Percentiles rank a stretch among this genome's conserved stretches.
Evolutionary conservation across 2,113 vertebrate genomes (phyloP).

Genomic region (Vimba vimba): DNA sequence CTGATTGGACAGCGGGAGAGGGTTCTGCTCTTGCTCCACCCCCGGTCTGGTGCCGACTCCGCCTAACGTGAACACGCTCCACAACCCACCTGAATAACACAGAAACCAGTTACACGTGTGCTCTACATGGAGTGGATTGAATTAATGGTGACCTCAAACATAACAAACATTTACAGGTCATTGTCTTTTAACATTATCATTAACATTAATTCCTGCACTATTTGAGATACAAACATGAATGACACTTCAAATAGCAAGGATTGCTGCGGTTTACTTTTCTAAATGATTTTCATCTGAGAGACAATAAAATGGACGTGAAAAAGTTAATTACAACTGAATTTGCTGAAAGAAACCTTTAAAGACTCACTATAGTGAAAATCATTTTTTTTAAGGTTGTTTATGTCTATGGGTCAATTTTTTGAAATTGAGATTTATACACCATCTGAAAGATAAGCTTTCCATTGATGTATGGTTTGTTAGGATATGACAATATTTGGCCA

Average conservation of each 20-base stretch:
- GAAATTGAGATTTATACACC: too few relatives aligned
- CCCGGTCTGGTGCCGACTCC: constrained; percentile 82
- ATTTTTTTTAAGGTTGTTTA: too few relatives aligned
- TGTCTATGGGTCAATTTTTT: too few relatives aligned
- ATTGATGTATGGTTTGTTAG: too few relatives aligned
- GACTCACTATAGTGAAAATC: too few relatives aligned
- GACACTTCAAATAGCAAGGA: not conserved
- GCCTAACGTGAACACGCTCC: constrained; percentile 94
- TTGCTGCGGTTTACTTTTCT: too few relatives aligned
- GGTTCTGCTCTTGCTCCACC: constrained; percentile 80
- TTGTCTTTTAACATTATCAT: not conserved
- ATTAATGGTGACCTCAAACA: not conserved
- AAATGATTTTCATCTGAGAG: not conserved
- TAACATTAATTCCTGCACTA: constrained; percentile 3
- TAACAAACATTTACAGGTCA: not conserved
- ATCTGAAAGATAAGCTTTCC: too few relatives aligned
- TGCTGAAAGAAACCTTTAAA: too few relatives aligned
- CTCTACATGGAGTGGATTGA: not conserved
- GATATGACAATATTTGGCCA: too few relatives aligned
- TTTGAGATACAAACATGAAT: not conserved
- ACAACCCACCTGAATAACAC: constrained; percentile 84
- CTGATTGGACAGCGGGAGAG: constrained; percentile 93
- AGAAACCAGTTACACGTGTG: not conserved
- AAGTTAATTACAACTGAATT: too few relatives aligned
- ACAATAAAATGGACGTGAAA: not conserved